Evolutionary conservation across 2,113 vertebrate genomes (phyloP), one percentile per base, ranked within the genome.

Genomic region (Brachyhypopomus occidentalis): DNA sequence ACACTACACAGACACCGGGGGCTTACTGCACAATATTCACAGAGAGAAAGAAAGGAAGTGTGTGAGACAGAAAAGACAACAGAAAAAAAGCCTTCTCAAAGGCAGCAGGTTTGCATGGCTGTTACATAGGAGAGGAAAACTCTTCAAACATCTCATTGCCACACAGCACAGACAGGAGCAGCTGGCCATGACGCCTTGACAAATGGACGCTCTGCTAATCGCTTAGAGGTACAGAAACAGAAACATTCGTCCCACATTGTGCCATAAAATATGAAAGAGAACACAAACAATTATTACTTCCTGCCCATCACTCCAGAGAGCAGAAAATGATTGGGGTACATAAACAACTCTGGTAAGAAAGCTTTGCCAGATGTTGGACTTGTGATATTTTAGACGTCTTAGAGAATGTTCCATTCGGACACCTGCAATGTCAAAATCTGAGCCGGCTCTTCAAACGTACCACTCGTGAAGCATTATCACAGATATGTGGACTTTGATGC

Each of bases 91-190:
- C 12, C 12, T 52, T 52, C 45, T 34, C 2, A 56, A 48, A 23
- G 17, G 27, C 36, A 25, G 27, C 52, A 60, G 81, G 20, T 66
- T 27, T 71, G 22, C 66, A 82, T 34, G 3, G 23, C 23, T 59
- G 27, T 22, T 22, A 19, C 38, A 66, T 17, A 78, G 59, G 2
- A 45, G 25, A 17, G 19, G 36, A 55, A 63, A 14, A 71, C 25
- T 41, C 16, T 70, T 59, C 9, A n/a, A 67, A 77, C 52, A 74
- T 36, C 25, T 60, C 38, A 20, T 78, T 77, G 20, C 59, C 48
- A 78, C 63, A n/a, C 56, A 34, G 30, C 45, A 22, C 63, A 30
- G 70, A 2, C 56, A 52, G 27, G 38, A 60, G 63, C 63, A 72
- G 55, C 8, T 60, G 38, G 34, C 25, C 23, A 41, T 27, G 5